phyloP scores from a whole-genome alignment of 2,888 invertebrate species.

The Drosophila paranaensis region DNA sequence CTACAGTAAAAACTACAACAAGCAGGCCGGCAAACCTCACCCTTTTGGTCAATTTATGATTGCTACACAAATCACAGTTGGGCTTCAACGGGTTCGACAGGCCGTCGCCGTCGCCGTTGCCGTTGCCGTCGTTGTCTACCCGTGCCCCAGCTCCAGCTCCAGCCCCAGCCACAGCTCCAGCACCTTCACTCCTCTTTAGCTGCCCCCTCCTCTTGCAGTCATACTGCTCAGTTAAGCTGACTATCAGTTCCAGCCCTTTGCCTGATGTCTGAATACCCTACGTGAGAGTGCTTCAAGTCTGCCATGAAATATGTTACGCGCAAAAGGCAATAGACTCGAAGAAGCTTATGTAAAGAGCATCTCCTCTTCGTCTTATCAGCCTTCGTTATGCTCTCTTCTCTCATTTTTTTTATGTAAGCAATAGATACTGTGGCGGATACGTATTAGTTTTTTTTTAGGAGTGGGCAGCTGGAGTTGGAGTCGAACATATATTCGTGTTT shows the following conservation, averaged over 20 bases:
- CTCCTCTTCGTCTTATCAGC: background rate
- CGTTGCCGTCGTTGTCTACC: background rate
- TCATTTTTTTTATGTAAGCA: constrained; percentile 32
- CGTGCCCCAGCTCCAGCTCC: background rate
- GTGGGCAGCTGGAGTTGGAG: constrained; percentile 4
- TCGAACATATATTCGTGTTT: constrained; percentile 9
- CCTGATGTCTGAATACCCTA: background rate
- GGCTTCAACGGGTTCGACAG: constrained; percentile 54
- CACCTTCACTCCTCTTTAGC: background rate
- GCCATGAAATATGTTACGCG: too few relatives aligned
- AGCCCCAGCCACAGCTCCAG: background rate
- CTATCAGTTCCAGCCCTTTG: constrained; percentile 39
- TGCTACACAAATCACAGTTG: constrained; percentile 76
- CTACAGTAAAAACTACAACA: constrained; percentile 29
- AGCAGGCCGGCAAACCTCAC: constrained; percentile 34
- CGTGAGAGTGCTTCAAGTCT: too few relatives aligned
- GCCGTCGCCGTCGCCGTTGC: constrained; percentile 20
- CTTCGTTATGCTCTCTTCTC: background rate
- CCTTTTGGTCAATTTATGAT: constrained; percentile 74
- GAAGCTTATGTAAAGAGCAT: too few relatives aligned
- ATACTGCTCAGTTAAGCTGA: constrained; percentile 2
- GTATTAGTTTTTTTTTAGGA: constrained; percentile 17
- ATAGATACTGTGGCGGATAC: constrained; percentile 27
- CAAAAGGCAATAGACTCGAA: too few relatives aligned
- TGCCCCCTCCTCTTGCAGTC: background rate